phyloP scores from a whole-genome alignment of 2,113 vertebrate genomes.

The Penelope pileata region DNA sequence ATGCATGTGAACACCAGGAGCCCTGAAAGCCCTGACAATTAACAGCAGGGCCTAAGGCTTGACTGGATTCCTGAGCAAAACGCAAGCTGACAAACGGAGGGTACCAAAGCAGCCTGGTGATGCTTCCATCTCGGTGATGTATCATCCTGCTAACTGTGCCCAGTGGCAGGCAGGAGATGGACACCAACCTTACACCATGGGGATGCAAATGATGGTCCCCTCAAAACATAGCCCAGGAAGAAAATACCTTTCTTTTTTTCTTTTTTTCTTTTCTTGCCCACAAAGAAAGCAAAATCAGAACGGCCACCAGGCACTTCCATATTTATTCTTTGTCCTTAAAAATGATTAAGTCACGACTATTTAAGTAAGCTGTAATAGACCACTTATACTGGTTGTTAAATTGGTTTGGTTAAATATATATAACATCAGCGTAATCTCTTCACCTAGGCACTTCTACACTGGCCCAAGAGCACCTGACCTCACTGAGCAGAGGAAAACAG shows the following conservation, averaged over 20 bases:
- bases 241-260: neutral
- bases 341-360: neutral
- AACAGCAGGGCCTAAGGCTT: slow-evolving; percentile 25
- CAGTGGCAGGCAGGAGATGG: neutral
- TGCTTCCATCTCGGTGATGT: neutral
- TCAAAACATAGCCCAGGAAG: neutral
- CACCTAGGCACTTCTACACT: neutral
- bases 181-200: neutral
- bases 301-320: neutral
- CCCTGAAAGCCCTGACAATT: slow-evolving; percentile 23
- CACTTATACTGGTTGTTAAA: neutral
- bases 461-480: neutral
- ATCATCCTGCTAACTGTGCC: neutral
- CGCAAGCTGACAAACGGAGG: neutral
- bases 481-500: neutral
- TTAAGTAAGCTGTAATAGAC: neutral
- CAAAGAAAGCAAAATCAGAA: neutral
- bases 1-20: neutral
- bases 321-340: neutral
- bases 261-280: neutral
- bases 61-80: slow-evolving; percentile 7
- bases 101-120: slow-evolving; percentile 35
- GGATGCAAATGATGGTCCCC: neutral
- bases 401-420: neutral
- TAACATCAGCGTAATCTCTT: neutral